Evolutionary conservation across 2,888 invertebrate species (phyloP), one percentile per base, ranked within the genome.

Genomic region (Tinea semifulvella): DNA sequence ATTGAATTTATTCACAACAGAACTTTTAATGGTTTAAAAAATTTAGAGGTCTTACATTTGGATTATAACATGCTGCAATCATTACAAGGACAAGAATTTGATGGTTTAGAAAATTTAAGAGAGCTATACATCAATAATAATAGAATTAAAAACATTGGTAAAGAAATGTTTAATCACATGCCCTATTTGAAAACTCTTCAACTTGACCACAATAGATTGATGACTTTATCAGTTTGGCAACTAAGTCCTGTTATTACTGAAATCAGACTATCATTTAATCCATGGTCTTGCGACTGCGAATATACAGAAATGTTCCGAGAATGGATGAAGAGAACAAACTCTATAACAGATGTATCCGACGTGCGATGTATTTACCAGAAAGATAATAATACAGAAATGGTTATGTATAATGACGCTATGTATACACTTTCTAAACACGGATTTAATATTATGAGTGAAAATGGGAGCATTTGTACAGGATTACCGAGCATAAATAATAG

Each of bases 231-330:
- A 46, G 85, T 91, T 49, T 91, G 91, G 90, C 84, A 87, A 64
- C 75, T 91, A 53, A 87, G 88, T 52, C 70, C 84, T 1, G 73
- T 84, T 20, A 69, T 88, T 49, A 85, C 86, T 47, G 85, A 88
- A 66, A 79, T 89, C 55, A 86, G 85, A 42, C 76, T 92, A 48
- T 84, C 87, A 10, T 85, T 82, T 49, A 93, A 93, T 63, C 90
- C 90, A 45, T 93, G 91, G 91, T 87, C 88, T 44, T 94, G 93
- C 68, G 89, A 92, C 57, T 94, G 93, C 67, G 89, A 89, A 57
- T 92, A 88, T 60, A 85, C 88, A 20, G 88, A 88, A 61, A 84
- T 84, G 65, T 86, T 90, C 57, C 86, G 89, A 53, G 89, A 91
- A 64, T 93, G 91, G 90, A 84, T 89, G 50, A 84, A 86, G 51